Base-by-base conservation (phyloP, 2,797 vertebrate genomes). In the Dromococcyx pavoninus region DNA sequence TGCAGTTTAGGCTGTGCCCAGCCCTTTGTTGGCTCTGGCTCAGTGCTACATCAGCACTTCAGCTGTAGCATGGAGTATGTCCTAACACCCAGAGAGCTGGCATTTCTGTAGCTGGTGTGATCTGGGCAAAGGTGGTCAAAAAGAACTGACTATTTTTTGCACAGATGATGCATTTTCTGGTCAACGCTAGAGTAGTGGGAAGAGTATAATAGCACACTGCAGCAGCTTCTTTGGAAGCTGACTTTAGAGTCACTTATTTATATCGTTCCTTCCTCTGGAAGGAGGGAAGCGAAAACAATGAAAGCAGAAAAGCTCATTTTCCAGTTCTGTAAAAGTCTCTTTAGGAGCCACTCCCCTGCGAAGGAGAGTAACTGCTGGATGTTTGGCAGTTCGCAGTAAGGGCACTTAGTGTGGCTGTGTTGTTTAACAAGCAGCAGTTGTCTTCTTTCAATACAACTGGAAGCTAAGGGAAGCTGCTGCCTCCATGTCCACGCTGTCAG, bases 301-400 rank as follows among this genome's bases (percentile, higher is more conserved):
- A 13, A 53, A 79, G 44, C 30, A 58, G 13, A 8, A 37, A 35
- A 69, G 60, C n/a, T 94, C 5, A 2, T n/a, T 44, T 33, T 71
- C 60, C 33, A 39, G n/a, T 17, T 82, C 25, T 64, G 32, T 37
- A 4, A 1, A 76, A 87, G 32, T 53, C 48, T 21, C 23, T 44
- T 65, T 11, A 28, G 66, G 15, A 78, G 43, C 15, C 9, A 8
- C 2, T 64, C 9, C 33, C 10, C 5, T 51, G 9, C 0, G 0
- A 56, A 53, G 57, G 28, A 58, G 32, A 21, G 46, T 9, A 33
- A 12, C 46, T 32, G 7, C 2, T 56, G 72, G 25, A 28, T 3
- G 5, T 39, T 44, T 69, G 64, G 17, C 53, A 13, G 61, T 44
- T 56, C 2, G 62, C 41, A 44, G 39, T 35, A 14, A 10, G 5